Base-by-base conservation (phyloP, 1,140 invertebrate species). In the Drosophila ficusphila region DNA sequence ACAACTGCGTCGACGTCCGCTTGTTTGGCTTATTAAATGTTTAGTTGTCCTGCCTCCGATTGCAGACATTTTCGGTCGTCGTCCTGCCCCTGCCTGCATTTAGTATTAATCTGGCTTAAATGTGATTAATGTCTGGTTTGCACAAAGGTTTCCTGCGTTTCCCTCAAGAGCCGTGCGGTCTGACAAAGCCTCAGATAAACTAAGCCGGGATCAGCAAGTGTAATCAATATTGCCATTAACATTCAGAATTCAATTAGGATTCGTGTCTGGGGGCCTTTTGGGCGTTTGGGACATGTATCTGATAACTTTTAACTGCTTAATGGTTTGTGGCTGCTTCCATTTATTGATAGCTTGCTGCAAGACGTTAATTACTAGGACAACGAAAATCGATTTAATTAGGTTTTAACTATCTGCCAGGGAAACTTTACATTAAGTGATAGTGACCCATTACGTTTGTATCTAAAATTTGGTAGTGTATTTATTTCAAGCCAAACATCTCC, bases 21-120 rank as follows among this genome's bases (percentile, higher is more conserved):
- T 58, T 81, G 62, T 81, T 79, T 74, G 81, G 81, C 76, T 77
- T 81, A 88, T 88, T 86, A 88, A 88, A 88, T 88, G 82, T 75
- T 68, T 56, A 67, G 74, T 88, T 74, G 58, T 62, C 64, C 46
- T 60, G 34, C 52, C 38, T 31, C 29, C 49, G 64, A 56, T 54
- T 60, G 42, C 46, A 47, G 78, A 41, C 67, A 58, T 47, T 36
- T 48, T 46, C 25, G 39, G 25, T 12, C 11, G n/a, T 48, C 56
- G 46, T 76, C 36, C 25, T 12, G 18, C 25, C 14, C 64, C 48
- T 64, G 73, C 64, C 48, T 64, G 73, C 56, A 76, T 79, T 85
- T 76, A 60, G 81, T 69, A 85, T 86, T 86, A 86, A 81, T 76
- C 51, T 75, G 38, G 76, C 76, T 81, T 86, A 74, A 77, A 81